Evolutionary conservation across 2,888 invertebrate genomes (phyloP), one percentile per base, ranked within the genome.

Genomic region (Tryphoninae sp.): DNA sequence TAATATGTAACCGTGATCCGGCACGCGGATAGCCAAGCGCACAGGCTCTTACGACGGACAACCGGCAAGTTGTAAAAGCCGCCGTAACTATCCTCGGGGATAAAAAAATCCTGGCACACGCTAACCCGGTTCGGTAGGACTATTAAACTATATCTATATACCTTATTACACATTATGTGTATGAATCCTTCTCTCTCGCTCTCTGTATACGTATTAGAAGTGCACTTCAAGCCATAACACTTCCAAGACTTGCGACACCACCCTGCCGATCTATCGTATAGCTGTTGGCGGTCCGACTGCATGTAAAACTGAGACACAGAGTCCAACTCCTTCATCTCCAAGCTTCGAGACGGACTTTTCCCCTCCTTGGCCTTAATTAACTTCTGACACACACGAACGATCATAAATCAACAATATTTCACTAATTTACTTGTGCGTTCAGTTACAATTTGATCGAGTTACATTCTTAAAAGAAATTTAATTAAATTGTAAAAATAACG

Each of bases 351-450:
- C 71, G 81, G 80, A 87, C 86, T 89, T 90, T 90, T 88, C 88
- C 88, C 86, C 86, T 89, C 90, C 90, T 90, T 90, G 90, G 90
- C 90, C 90, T 90, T 90, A 90, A 90, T 90, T 90, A 90, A 89
- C 90, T 88, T 90, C 90, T 90, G 88, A 89, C 90, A 90, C 45
- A 90, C 45, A 11, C 45, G 45, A 45, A 45, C 45, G 45, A 45
- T 45, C 45, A 45, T 45, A 45, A 45, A 45, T 45, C 45, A 45
- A 11, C 45, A 13, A 45, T 45, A 45, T 45, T 45, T 13, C 9
- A 3, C 45, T 13, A 13, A 45, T 45, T 13, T 13, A 45, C 8
- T 45, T 45, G 13, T 13, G 45, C 13, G 11, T 45, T 13, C 9
- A 13, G 45, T 13, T 13, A 45, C 13, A 45, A 45, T 45, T 45